These are phyloP conservation scores for Cassiopea andromeda DNA, from an alignment of 30 jellyfish, hydroid and myxozoan genomes.

Conservation along the genomic window DNA sequence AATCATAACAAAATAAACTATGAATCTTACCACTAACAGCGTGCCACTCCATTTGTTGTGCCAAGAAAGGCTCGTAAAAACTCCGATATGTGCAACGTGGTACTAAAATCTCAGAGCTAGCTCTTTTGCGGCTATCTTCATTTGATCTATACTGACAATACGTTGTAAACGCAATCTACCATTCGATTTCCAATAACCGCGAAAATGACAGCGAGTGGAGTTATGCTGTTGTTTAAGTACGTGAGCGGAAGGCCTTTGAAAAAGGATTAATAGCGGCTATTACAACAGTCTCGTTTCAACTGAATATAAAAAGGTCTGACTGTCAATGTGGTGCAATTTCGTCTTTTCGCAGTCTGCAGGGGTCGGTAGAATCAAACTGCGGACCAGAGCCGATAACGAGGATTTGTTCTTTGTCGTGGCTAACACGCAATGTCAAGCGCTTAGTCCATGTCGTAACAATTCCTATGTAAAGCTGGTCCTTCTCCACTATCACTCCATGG, in stretches of 20 bases:
- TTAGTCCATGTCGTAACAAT: not conserved
- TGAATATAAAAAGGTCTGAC: slow-evolving; percentile 50
- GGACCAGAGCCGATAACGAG: slow-evolving; percentile 68
- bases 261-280: slow-evolving; percentile 72
- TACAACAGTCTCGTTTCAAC: slow-evolving; percentile 60
- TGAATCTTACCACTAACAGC: slow-evolving; percentile 32
- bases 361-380: slow-evolving; percentile 63
- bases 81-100: slow-evolving; percentile 34
- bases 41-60: slow-evolving; percentile 30
- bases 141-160: slow-evolving; percentile 6
- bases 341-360: slow-evolving; percentile 62
- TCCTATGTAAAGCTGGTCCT: not conserved
- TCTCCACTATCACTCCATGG: not conserved
- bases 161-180: slow-evolving; percentile 62
- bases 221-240: slow-evolving; percentile 31
- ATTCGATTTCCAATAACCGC: slow-evolving; percentile 68
- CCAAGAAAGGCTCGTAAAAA: slow-evolving; percentile 6
- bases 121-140: not conserved
- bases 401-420: slow-evolving; percentile 33
- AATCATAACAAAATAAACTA: slow-evolving; percentile 23
- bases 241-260: slow-evolving; percentile 82
- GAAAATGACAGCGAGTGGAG: slow-evolving; percentile 45
- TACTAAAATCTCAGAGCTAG: not conserved
- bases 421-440: not conserved
- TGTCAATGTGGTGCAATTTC: slow-evolving; percentile 56